Evolutionary conservation across 2,797 vertebrate genomes (phyloP).

Genomic region (Peromyscus attwateri): DNA sequence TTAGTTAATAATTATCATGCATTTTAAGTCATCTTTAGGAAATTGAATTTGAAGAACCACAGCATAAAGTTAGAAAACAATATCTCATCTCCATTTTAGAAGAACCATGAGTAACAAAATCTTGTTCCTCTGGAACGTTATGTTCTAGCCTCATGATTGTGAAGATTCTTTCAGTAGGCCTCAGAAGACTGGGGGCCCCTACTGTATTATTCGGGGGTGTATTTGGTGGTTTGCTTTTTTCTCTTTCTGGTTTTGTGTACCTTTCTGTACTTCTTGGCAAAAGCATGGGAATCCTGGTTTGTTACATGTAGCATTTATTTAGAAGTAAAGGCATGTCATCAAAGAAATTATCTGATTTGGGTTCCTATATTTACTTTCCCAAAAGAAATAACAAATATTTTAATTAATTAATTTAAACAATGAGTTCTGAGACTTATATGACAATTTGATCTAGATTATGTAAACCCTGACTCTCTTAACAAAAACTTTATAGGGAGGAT

Average conservation of each 20-base stretch:
- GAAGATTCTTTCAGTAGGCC: neutral
- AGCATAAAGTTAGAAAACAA: neutral
- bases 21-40: neutral
- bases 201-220: neutral
- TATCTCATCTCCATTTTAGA: neutral
- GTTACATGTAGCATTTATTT: neutral
- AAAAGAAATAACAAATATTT: neutral
- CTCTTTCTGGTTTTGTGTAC: neutral
- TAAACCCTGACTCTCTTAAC: neutral
- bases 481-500: neutral
- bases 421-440: neutral
- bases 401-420: neutral
- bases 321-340: neutral
- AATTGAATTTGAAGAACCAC: neutral
- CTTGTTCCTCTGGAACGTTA: neutral
- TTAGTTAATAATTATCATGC: neutral
- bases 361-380: neutral
- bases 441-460: neutral
- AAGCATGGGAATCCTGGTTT: accelerated
- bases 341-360: neutral
- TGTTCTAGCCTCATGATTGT: neutral
- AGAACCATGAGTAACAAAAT: neutral
- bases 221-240: neutral
- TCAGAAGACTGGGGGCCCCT: neutral
- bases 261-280: neutral